phyloP scores from a whole-genome alignment of 2,797 vertebrate species.

The Rhinichthys osculus region DNA sequence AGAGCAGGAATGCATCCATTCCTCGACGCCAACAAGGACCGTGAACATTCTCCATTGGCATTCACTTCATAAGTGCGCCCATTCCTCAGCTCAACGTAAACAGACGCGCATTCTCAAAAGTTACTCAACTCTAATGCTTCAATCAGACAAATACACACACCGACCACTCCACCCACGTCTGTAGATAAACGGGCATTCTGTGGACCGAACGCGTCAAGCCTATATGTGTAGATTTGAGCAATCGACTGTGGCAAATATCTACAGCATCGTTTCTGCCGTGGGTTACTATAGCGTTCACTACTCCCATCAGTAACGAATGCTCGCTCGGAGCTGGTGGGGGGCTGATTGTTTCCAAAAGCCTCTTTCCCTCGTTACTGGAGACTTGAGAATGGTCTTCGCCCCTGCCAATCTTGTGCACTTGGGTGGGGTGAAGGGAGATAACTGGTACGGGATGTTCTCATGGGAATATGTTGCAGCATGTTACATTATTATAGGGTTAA shows the following conservation, averaged over 20 bases:
- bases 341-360: slow-evolving; percentile 31
- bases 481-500: neutral
- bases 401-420: slow-evolving; percentile 76
- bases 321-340: slow-evolving; percentile 11
- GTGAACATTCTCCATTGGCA: slow-evolving; percentile 56
- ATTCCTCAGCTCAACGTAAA: slow-evolving; percentile 60
- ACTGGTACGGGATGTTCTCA: slow-evolving; percentile 25
- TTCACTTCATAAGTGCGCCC: slow-evolving; percentile 61
- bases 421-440: slow-evolving; percentile 72
- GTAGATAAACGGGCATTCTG: neutral
- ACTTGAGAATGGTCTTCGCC: slow-evolving; percentile 72
- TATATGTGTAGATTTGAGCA: neutral
- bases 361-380: slow-evolving; percentile 61
- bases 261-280: slow-evolving; percentile 1
- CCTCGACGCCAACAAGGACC: slow-evolving; percentile 61
- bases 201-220: neutral
- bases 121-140: slow-evolving; percentile 47
- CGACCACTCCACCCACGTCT: slow-evolving; percentile 22
- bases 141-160: slow-evolving; percentile 14
- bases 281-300: neutral
- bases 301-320: slow-evolving; percentile 18
- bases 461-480: neutral
- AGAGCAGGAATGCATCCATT: slow-evolving; percentile 79
- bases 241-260: neutral
- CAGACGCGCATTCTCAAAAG: slow-evolving; percentile 34